A percentile compares a stretch with the other conserved stretches of the same genome.
phyloP scores from a whole-genome alignment of 2,888 invertebrate genomes.

The Eucera pruinosa region DNA sequence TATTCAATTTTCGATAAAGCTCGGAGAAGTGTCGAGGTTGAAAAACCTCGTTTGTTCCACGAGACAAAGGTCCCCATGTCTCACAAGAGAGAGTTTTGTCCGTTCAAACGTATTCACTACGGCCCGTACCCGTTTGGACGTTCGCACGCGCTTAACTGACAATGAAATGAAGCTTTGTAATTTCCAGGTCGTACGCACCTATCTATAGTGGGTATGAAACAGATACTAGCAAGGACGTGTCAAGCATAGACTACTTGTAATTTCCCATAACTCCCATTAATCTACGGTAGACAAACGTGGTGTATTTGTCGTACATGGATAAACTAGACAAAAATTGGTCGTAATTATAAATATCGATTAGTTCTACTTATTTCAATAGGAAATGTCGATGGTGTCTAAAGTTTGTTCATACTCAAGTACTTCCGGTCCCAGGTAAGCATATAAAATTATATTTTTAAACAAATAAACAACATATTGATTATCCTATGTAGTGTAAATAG shows the following conservation, averaged over 20 bases:
- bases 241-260: constrained; percentile 43
- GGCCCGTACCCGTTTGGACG: constrained; percentile 41
- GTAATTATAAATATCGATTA: constrained; percentile 20
- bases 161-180: constrained; percentile 64
- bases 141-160: constrained; percentile 65
- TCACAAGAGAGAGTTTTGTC: constrained; percentile 4
- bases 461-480: background rate
- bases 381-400: background rate
- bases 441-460: constrained; percentile 6
- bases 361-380: background rate
- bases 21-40: constrained; percentile 1
- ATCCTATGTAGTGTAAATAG: background rate
- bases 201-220: constrained; percentile 40
- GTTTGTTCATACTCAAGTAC: background rate
- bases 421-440: background rate
- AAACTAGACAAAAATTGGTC: too few relatives aligned
- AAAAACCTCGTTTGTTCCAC: constrained; percentile 29
- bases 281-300: constrained; percentile 14
- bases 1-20: background rate
- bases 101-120: constrained; percentile 7
- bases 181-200: constrained; percentile 62
- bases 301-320: background rate
- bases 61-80: constrained; percentile 14
- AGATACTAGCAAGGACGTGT: constrained; percentile 61
- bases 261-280: constrained; percentile 48